These are phyloP conservation scores for Dermochelys coriacea DNA, from an alignment of 2,797 vertebrate genomes.

Conservation along the genomic window DNA sequence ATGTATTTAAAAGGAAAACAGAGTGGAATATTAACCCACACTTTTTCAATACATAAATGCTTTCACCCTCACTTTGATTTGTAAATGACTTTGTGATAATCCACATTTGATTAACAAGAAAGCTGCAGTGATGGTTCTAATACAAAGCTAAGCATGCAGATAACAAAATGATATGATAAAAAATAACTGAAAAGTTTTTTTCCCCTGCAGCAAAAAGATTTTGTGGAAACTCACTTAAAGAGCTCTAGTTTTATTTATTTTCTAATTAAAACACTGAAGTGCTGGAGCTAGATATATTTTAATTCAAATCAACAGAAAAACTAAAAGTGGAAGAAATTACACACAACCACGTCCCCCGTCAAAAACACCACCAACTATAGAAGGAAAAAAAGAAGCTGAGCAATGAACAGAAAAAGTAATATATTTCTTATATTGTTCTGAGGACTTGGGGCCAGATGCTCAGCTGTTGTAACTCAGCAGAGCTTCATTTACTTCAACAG, in stretches of 20 bases:
- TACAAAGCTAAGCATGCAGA: slow-evolving; percentile 52
- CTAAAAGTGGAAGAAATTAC: not conserved
- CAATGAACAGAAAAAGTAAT: not conserved
- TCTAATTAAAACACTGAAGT: not conserved
- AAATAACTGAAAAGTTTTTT: not conserved
- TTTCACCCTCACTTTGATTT: slow-evolving; percentile 52
- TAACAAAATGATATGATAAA: slow-evolving; percentile 34
- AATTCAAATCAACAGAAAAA: not conserved
- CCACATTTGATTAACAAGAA: slow-evolving; percentile 49
- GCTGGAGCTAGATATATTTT: not conserved
- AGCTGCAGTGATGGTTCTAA: slow-evolving; percentile 35
- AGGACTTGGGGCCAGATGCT: not conserved
- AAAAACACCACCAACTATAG: not conserved
- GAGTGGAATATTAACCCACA: slow-evolving; percentile 42
- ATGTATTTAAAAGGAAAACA: slow-evolving; percentile 52
- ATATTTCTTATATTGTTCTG: not conserved
- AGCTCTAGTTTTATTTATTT: not conserved
- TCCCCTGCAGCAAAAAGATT: not conserved
- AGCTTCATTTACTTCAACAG: not conserved
- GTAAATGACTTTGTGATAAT: slow-evolving; percentile 63
- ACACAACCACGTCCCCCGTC: not conserved
- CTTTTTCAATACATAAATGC: slow-evolving; percentile 58
- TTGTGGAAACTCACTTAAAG: not conserved
- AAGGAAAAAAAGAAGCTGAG: not conserved
- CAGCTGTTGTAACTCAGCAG: slow-evolving; percentile 6